A percentile compares a stretch with the other conserved stretches of the same genome.
Evolutionary conservation across 1,140 invertebrate species (phyloP).

Genomic region (Leucophenga varia): DNA sequence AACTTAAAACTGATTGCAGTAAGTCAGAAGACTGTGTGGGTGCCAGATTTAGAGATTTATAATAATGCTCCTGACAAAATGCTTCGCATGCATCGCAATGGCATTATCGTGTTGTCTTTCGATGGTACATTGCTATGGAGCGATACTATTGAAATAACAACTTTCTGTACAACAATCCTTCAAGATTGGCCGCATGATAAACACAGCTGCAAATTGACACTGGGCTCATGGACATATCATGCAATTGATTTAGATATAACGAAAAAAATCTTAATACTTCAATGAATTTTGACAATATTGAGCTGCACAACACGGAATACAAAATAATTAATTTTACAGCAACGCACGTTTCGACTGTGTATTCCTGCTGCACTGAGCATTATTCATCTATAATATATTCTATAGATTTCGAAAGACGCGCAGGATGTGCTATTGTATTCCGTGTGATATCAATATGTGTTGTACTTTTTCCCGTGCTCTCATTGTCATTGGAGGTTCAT

Average conservation of each 20-base stretch:
- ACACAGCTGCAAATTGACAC: conserved; percentile 9
- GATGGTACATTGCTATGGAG: conserved; percentile 12
- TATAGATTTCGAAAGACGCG: conserved; percentile 6
- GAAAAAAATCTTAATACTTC: conserved; percentile 7
- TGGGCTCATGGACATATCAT: conserved; percentile 19
- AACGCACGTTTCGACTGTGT: conserved; percentile 4
- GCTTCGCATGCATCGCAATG: conserved; percentile 13
- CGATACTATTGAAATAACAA: conserved; percentile 7
- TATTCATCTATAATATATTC: conserved; percentile 12
- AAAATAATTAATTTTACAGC: conserved; percentile 11
- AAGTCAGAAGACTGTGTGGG: conserved; percentile 9
- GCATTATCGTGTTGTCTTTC: conserved; percentile 4
- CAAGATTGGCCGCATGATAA: conserved; percentile 14
- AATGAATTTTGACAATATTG: conserved; percentile 2
- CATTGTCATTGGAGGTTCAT: neutral
- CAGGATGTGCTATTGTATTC: conserved; percentile 4
- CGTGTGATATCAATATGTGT: neutral
- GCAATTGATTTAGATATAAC: conserved; percentile 13
- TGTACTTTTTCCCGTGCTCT: conserved; percentile 3
- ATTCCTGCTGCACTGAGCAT: conserved; percentile 12
- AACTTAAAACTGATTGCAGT: conserved; percentile 10
- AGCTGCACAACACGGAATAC: conserved; percentile 16
- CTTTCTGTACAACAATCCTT: conserved; percentile 11
- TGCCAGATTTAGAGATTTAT: conserved; percentile 18
- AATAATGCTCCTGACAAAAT: conserved; percentile 20